phyloP scores from a whole-genome alignment of 2,113 vertebrate species.

The Hyperoodon ampullatus region DNA sequence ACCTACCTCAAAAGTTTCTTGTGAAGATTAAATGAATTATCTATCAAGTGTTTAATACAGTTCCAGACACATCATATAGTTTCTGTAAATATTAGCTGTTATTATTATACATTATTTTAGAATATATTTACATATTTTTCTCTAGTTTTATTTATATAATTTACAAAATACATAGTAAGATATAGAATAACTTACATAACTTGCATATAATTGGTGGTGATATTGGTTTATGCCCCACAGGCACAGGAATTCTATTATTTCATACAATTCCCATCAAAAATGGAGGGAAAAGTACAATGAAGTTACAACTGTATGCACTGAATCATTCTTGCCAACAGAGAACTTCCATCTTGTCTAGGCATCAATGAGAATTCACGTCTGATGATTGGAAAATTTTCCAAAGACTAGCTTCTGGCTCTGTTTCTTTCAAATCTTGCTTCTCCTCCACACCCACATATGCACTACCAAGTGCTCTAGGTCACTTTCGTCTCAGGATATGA shows the following conservation, averaged over 20 bases:
- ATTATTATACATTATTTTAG: not conserved
- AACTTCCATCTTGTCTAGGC: not conserved
- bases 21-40: not conserved
- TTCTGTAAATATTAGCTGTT: not conserved
- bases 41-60: not conserved
- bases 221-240: not conserved
- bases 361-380: not conserved
- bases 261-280: not conserved
- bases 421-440: not conserved
- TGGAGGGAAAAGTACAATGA: too few species aligned
- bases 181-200: not conserved
- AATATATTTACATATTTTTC: not conserved
- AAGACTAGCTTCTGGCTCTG: not conserved
- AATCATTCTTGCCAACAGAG: not conserved
- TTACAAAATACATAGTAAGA: not conserved
- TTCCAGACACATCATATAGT: not conserved
- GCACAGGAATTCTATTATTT: not conserved
- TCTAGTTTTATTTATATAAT: not conserved
- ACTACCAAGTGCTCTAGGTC: accelerated
- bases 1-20: not conserved
- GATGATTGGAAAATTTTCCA: not conserved
- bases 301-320: not conserved
- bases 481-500: accelerated
- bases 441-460: not conserved
- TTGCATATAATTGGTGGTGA: not conserved